Evolutionary conservation across 2,113 vertebrate species (phyloP).

Genomic region (Coptodon rendalli): DNA sequence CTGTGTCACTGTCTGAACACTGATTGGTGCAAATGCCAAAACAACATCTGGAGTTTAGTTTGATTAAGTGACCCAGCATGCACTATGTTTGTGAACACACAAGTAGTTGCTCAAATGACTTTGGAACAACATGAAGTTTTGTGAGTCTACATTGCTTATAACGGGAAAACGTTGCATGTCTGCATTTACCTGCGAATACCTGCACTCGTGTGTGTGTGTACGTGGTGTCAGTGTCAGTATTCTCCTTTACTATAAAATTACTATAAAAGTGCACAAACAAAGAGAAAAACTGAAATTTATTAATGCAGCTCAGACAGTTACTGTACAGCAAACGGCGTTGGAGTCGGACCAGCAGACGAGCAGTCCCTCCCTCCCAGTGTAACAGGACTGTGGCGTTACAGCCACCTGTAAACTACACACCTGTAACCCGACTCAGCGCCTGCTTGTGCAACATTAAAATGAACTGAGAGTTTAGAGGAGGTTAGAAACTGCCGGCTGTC

Average conservation of each 20-base stretch:
- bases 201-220: fast-evolving
- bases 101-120: not conserved
- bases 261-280: not conserved
- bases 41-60: not conserved
- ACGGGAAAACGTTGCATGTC: fast-evolving
- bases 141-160: fast-evolving
- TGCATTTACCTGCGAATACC: not conserved
- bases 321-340: constrained; percentile 42
- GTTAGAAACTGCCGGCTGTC: constrained; percentile 33
- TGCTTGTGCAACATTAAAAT: not conserved
- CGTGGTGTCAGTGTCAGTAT: not conserved
- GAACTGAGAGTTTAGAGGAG: not conserved
- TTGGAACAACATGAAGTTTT: not conserved
- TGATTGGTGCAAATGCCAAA: not conserved
- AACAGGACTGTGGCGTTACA: constrained; percentile 10
- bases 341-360: constrained; percentile 2
- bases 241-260: not conserved
- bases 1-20: not conserved
- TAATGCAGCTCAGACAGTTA: constrained; percentile 50
- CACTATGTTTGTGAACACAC: not conserved
- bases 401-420: not conserved
- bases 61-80: not conserved
- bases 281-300: constrained; percentile 55
- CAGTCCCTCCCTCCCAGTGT: not conserved
- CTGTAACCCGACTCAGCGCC: not conserved